A percentile compares a stretch with the other conserved stretches of the same genome.
phyloP scores from a whole-genome alignment of 2,113 vertebrate species.

The Phainopepla nitens region DNA sequence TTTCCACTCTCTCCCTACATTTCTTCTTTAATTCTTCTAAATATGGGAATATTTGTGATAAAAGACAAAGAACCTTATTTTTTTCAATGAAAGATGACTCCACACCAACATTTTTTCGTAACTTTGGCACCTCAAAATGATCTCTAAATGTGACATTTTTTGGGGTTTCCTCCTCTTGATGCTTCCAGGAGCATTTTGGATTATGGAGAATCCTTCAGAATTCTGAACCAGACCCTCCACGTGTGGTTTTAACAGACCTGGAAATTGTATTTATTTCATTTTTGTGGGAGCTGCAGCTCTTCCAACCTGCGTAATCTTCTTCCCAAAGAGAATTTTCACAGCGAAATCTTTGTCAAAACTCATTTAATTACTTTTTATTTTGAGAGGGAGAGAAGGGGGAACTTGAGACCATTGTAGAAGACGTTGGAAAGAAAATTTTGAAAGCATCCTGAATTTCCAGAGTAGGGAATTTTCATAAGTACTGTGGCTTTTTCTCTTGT shows the following conservation, averaged over 20 bases:
- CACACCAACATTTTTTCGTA: background rate
- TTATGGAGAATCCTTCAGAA: background rate
- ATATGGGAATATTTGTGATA: background rate
- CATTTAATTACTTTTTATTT: too few species aligned
- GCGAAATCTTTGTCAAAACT: background rate
- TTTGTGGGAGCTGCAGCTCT: background rate
- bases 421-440: background rate
- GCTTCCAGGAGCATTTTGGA: background rate
- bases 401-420: background rate
- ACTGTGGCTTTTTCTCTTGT: background rate
- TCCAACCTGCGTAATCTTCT: background rate
- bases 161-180: background rate
- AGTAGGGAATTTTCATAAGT: background rate
- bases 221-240: background rate
- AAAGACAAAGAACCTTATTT: background rate
- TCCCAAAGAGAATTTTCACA: background rate
- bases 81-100: background rate
- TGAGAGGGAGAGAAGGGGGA: too few species aligned
- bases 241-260: rapidly evolving
- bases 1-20: background rate
- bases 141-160: background rate
- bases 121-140: background rate
- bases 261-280: background rate
- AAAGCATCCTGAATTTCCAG: background rate
- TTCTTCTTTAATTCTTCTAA: background rate